phyloP scores from a whole-genome alignment of 2,113 vertebrate genomes.

The Scalopus aquaticus region DNA sequence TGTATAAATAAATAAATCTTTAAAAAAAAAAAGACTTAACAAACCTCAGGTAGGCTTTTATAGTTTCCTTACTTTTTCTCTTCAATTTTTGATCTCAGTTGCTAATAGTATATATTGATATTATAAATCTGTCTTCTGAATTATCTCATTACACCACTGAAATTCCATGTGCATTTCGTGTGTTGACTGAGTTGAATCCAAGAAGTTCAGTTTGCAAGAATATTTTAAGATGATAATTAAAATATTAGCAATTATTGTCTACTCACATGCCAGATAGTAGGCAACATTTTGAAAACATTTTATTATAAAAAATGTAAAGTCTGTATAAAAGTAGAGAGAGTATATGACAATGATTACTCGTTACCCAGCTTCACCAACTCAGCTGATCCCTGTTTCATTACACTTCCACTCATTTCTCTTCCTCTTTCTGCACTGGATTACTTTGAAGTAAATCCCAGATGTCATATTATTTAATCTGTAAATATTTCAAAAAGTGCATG shows the following conservation, averaged over 20 bases:
- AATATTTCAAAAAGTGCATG: background rate
- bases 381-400: background rate
- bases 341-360: background rate
- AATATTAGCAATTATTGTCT: background rate
- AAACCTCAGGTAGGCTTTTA: background rate
- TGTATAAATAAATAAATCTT: too few species aligned
- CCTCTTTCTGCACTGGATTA: background rate
- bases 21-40: too few species aligned
- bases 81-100: background rate
- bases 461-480: background rate
- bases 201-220: background rate
- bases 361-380: background rate
- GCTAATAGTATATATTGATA: background rate
- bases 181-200: background rate
- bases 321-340: background rate
- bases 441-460: background rate
- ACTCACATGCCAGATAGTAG: background rate
- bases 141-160: background rate
- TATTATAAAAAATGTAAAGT: background rate
- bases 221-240: conserved; percentile 31
- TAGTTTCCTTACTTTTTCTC: background rate
- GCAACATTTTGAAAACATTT: background rate
- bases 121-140: conserved; percentile 16
- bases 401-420: background rate
- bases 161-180: background rate